Base-by-base conservation (phyloP, 2,888 invertebrate species). In the Drosophila dives region DNA sequence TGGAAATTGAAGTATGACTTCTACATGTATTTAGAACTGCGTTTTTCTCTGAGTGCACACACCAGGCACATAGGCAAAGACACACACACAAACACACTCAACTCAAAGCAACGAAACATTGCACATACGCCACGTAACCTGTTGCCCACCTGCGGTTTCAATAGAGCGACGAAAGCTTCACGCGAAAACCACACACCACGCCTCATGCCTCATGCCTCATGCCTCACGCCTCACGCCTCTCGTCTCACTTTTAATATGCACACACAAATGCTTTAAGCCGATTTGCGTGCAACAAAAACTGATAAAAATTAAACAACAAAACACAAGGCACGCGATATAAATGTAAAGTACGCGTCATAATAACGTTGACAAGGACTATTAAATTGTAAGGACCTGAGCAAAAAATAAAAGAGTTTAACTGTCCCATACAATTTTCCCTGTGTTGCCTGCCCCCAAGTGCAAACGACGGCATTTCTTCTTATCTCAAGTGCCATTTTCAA, bases 241-340 rank as follows among this genome's bases (percentile, higher is more conserved):
- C 20, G 7, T 26, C 48, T 20, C 17, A 51, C 33, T 60, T 55
- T 59, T 55, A 72, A 72, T 69, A 75, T 75, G 71, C 54, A 62
- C 68, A 65, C 70, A 55, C 69, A 82, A 85, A 88, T 73, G 73
- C 71, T 74, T 72, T 83, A 86, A 85, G 83, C 80, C 70, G 89
- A 64, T 88, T 83, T 68, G 55, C 20, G 64, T 29, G 55, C 29
- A 60, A 32, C 33, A 48, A 20, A 42, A 55, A 26, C 20, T 15
- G 26, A 49, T 23, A 23, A 58, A 75, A 72, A 69, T 77, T 64
- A 65, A 76, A 61, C 60, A 67, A 69, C 80, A 66, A 61, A 64
- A 48, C 58, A 45, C 11, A 50, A 34, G 20, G 17, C 34, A 50
- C n/a, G 56, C 32, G 34, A 34, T 40, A 54, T 63, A 67, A 71